Percentiles rank a stretch among this genome's conserved stretches.
Conservation (phyloP, 1,140 invertebrate species). For the Apis dorsata region DNA sequence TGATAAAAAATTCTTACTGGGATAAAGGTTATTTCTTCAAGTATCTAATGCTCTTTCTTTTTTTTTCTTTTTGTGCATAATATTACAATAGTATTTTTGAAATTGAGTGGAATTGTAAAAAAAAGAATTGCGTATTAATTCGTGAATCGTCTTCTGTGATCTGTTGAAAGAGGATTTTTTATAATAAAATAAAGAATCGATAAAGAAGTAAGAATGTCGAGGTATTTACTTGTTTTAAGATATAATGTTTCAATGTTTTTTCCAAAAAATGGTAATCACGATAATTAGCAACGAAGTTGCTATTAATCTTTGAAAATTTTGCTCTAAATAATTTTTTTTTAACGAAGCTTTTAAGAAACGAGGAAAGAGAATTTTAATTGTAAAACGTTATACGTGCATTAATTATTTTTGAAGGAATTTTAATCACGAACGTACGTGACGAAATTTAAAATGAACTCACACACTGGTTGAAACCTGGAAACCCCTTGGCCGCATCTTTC, state of each 20-base stretch:
- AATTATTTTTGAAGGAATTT: background rate
- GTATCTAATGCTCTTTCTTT: background rate
- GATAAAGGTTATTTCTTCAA: background rate
- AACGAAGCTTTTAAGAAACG: no score
- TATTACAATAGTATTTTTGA: background rate
- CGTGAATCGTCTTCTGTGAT: background rate
- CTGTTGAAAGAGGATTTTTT: no score
- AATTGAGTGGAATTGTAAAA: background rate
- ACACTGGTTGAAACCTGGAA: constrained; percentile 87
- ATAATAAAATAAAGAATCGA: no score
- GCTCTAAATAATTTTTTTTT: no score
- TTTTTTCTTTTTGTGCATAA: background rate
- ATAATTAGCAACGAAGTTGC: background rate
- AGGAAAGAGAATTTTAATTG: no score
- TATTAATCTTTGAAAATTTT: no score
- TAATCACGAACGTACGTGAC: background rate
- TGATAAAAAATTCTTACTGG: background rate
- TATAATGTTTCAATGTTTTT: no score
- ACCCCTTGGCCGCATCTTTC: constrained; percentile 89
- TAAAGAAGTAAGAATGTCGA: no score
- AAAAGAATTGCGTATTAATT: background rate
- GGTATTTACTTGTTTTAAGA: no score
- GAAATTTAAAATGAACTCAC: constrained; percentile 81
- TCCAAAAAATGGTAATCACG: background rate
- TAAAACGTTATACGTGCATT: no score